Percentiles rank a stretch among this genome's conserved stretches.
Conservation (phyloP, 2,888 invertebrate species). For the Orthosia gothica region DNA sequence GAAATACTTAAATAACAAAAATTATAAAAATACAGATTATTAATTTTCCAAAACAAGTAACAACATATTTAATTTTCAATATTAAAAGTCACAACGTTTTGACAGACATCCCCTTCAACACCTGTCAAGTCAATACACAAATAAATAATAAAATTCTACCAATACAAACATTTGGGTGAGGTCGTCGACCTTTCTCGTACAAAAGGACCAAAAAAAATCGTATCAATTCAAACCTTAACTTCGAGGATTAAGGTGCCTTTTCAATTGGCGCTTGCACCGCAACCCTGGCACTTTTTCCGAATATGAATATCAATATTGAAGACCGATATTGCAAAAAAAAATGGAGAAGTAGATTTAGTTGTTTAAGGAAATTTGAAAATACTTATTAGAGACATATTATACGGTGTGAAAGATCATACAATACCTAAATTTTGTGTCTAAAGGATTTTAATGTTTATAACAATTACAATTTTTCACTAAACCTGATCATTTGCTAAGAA, state of each 20-base stretch:
- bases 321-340: not conserved
- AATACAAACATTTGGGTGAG: slow-evolving; percentile 59
- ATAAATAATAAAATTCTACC: slow-evolving; percentile 60
- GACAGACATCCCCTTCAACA: slow-evolving; percentile 61
- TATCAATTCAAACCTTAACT: slow-evolving; percentile 29
- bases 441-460: no score
- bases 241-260: slow-evolving; percentile 25
- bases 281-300: not conserved
- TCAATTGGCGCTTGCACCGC: not conserved
- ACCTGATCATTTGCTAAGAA: not conserved
- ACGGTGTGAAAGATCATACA: no score
- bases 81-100: slow-evolving; percentile 22
- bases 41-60: not conserved
- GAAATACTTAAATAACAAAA: not conserved
- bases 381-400: not conserved
- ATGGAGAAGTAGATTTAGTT: not conserved
- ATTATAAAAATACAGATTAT: not conserved
- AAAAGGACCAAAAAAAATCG: slow-evolving; percentile 29
- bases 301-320: slow-evolving; percentile 1
- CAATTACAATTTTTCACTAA: not conserved
- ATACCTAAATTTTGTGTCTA: no score
- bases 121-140: slow-evolving; percentile 75
- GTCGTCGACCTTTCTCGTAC: slow-evolving; percentile 65
- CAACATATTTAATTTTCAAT: not conserved
- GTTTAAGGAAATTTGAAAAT: not conserved